Conservation (phyloP, 2,888 invertebrate species). For the Corbicula japonica region DNA sequence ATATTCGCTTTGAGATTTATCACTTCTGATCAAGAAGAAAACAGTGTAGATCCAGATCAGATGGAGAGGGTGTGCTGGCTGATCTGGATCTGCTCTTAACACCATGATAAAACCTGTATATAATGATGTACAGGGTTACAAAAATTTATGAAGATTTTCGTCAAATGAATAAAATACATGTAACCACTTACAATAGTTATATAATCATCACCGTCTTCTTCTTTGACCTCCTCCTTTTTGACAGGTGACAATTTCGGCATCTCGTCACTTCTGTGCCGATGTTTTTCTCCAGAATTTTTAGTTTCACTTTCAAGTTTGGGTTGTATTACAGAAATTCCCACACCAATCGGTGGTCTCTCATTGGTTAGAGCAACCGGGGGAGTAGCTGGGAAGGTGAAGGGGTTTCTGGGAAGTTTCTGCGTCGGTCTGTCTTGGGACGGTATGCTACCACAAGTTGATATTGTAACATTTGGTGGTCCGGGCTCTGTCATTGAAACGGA, state of each 20-base stretch:
- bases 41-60: no score
- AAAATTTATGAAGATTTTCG: no score
- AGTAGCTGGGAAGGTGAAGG: slow-evolving; percentile 67
- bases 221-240: slow-evolving; percentile 44
- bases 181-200: slow-evolving; percentile 55
- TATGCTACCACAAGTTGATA: slow-evolving; percentile 50
- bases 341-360: slow-evolving; percentile 49
- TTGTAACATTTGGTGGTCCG: slow-evolving; percentile 63
- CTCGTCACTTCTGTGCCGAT: slow-evolving; percentile 66
- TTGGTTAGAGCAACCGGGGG: slow-evolving; percentile 60
- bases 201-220: slow-evolving; percentile 42
- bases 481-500: slow-evolving; percentile 49
- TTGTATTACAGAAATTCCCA: slow-evolving; percentile 27
- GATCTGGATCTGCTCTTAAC: no score
- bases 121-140: no score
- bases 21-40: no score
- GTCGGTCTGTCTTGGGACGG: slow-evolving; percentile 47
- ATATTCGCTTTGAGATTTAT: no score
- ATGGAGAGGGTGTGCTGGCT: no score
- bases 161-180: neutral
- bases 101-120: no score
- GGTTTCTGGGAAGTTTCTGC: slow-evolving; percentile 60
- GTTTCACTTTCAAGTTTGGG: slow-evolving; percentile 34
- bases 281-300: slow-evolving; percentile 42
- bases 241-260: slow-evolving; percentile 71